Evolutionary conservation across 2,888 invertebrate genomes (phyloP), one percentile per base, ranked within the genome.

Genomic region (Scaptodrosophila latifasciaeformis): DNA sequence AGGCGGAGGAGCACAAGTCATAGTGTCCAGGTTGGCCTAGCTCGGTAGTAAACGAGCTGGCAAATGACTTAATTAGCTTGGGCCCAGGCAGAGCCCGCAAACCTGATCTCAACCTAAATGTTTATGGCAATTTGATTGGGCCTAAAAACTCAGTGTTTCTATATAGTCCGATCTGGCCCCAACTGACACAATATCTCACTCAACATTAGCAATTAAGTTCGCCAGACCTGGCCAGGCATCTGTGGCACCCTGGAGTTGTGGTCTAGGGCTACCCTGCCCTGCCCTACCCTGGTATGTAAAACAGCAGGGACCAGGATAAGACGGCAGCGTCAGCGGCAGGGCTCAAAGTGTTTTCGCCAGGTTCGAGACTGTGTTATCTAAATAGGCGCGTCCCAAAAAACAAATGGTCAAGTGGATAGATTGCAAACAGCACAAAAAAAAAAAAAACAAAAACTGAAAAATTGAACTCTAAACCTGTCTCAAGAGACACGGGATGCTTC

Each of bases 401-500:
- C 77, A 79, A 79, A 72, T 79, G 72, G 74, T 76, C 79, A 76
- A 71, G 79, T 78, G 79, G 69, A 57, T 59, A 78, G 79, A 78
- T 68, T 67, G 17, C 43, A 35, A n/a, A 21, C 39, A 9, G 30
- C 27, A 12, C 12, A 34, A 34, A 34, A 34, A 6, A 34, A 7
- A 13, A 12, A 5, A 34, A 15, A 2, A 5, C 6, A 34, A 34
- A 15, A 12, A 12, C 15, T 34, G 27, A 4, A 27, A 9, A 27
- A 9, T 27, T n/a, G n/a, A n/a, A n/a, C n/a, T n/a, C n/a, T n/a
- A n/a, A n/a, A n/a, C n/a, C n/a, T n/a, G n/a, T n/a, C n/a, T n/a
- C n/a, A n/a, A n/a, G n/a, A n/a, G n/a, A n/a, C n/a, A n/a, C n/a
- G n/a, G n/a, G n/a, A n/a, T n/a, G n/a, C n/a, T n/a, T n/a, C n/a